Percentiles rank a stretch among this genome's conserved stretches.
Conservation (phyloP, 2,113 vertebrate genomes). For the Alectura lathami region DNA sequence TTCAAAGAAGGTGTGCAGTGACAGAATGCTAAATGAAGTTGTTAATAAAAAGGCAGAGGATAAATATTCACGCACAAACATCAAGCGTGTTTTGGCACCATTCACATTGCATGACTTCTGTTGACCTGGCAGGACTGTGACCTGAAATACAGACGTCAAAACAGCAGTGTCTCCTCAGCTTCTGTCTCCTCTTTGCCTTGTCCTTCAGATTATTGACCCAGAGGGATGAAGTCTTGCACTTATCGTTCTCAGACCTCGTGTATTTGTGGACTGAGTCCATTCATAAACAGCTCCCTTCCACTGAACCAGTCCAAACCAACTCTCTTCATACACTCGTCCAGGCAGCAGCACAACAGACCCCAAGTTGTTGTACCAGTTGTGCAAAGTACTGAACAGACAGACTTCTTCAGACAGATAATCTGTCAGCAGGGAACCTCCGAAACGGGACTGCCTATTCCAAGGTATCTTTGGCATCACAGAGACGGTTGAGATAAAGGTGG, state of each 20-base stretch:
- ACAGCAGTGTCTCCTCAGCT: neutral
- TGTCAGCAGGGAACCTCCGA: neutral
- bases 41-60: neutral
- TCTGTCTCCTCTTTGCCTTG: neutral
- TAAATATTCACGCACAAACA: neutral
- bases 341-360: neutral
- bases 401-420: neutral
- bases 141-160: neutral
- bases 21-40: neutral
- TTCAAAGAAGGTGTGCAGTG: neutral
- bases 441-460: neutral
- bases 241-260: neutral
- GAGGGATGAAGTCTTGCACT: neutral
- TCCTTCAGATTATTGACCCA: neutral
- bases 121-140: neutral
- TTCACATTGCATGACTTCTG: neutral
- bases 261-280: neutral
- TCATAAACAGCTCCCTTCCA: neutral
- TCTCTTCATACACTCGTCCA: neutral
- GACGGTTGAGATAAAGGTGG: neutral
- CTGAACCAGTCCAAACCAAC: neutral
- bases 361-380: neutral
- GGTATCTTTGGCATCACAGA: neutral
- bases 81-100: neutral
- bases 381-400: neutral